phyloP scores from a whole-genome alignment of 2,888 invertebrate species.

The Limnephilus auricula region DNA sequence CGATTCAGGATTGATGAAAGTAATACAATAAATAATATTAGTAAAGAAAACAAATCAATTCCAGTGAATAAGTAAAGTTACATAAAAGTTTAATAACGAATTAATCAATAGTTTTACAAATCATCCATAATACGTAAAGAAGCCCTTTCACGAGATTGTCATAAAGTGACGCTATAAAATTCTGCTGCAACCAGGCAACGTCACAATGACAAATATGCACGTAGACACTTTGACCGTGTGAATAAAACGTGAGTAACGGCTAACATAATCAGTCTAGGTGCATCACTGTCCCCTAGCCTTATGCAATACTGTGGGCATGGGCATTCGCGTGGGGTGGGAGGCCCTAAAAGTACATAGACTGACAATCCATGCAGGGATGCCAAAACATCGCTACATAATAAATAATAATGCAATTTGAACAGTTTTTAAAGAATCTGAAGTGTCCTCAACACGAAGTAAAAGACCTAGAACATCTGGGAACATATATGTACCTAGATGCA shows the following conservation, averaged over 20 bases:
- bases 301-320: not conserved
- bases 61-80: too few species aligned
- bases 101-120: not conserved
- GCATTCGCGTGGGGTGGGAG: not conserved
- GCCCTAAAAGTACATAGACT: not conserved
- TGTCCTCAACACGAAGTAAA: too few species aligned
- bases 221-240: not conserved
- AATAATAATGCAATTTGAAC: too few species aligned
- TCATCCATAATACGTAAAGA: too few species aligned
- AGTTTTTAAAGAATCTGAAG: too few species aligned
- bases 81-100: too few species aligned
- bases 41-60: too few species aligned
- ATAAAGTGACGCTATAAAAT: not conserved
- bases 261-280: constrained; percentile 2
- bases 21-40: too few species aligned
- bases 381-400: not conserved
- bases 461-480: too few species aligned
- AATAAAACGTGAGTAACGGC: not conserved
- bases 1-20: too few species aligned
- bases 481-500: too few species aligned
- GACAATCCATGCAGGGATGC: not conserved
- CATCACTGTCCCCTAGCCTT: not conserved
- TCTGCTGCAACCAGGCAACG: not conserved
- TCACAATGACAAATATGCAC: constrained; percentile 2
- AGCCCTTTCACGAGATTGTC: not conserved